Conservation (phyloP, 1,140 invertebrate species). For the Aethina tumida region DNA sequence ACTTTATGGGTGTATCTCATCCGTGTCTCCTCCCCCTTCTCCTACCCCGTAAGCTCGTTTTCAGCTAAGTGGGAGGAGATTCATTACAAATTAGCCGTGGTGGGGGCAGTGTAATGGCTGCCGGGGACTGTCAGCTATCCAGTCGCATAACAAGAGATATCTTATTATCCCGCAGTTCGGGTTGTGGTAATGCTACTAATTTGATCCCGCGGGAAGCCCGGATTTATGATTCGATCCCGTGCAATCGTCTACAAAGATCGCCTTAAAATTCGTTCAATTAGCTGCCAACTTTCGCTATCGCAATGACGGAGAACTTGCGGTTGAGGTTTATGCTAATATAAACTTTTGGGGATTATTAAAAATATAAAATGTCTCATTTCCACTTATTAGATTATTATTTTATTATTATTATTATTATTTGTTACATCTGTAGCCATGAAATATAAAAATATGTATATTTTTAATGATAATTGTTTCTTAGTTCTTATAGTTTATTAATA, state of each 20-base stretch:
- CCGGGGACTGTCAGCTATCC: slow-evolving; percentile 30
- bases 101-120: slow-evolving; percentile 34
- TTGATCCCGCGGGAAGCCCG: slow-evolving; percentile 32
- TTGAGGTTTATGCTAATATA: too few relatives aligned
- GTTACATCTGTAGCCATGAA: too few relatives aligned
- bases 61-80: slow-evolving; percentile 17
- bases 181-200: slow-evolving; percentile 34
- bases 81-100: slow-evolving; percentile 21
- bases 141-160: slow-evolving; percentile 36
- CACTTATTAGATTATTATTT: too few relatives aligned
- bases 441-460: too few relatives aligned
- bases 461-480: too few relatives aligned
- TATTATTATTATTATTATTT: too few relatives aligned
- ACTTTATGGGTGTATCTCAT: slow-evolving; percentile 7
- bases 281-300: too few relatives aligned
- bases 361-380: too few relatives aligned
- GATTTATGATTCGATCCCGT: slow-evolving; percentile 3
- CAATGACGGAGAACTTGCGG: too few relatives aligned
- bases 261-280: slow-evolving; percentile 11
- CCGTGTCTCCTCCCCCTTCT: slow-evolving; percentile 3
- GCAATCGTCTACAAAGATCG: slow-evolving; percentile 4
- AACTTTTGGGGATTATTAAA: too few relatives aligned
- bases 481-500: too few relatives aligned
- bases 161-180: slow-evolving; percentile 34
- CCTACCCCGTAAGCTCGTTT: slow-evolving; percentile 1